Percentiles rank a stretch among this genome's conserved stretches.
These are phyloP conservation scores for Octomys mimax DNA, from an alignment of 2,797 vertebrate species.

Conservation along the genomic window DNA sequence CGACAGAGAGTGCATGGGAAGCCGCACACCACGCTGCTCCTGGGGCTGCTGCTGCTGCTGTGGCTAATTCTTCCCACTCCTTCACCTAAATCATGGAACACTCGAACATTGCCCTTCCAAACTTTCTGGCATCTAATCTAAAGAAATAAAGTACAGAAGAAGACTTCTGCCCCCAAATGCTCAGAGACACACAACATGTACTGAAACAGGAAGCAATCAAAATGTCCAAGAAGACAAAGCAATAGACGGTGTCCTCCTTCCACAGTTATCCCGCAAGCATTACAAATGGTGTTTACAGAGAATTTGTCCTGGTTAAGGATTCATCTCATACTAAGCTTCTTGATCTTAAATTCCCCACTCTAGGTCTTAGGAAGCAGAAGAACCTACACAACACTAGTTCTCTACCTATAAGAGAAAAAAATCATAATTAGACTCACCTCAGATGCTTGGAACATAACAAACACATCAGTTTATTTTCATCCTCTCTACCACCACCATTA, in stretches of 20 bases:
- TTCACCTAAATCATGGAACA: neutral
- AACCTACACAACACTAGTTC: neutral
- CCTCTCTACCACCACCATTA: neutral
- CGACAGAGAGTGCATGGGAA: neutral
- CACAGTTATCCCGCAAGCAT: neutral
- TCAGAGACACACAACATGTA: neutral
- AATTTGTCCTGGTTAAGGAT: neutral
- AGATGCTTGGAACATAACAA: neutral
- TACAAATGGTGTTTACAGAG: neutral
- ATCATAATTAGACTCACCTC: neutral
- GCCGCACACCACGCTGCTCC: rapidly evolving
- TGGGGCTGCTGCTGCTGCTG: neutral
- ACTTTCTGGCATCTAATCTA: no score
- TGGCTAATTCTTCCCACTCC: neutral
- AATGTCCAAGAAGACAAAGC: neutral
- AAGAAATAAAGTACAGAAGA: constrained; percentile 14
- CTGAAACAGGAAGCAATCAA: neutral
- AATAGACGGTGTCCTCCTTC: rapidly evolving
- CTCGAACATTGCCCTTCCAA: neutral
- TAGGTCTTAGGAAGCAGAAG: neutral
- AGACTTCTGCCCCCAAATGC: neutral
- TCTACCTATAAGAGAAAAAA: neutral
- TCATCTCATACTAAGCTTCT: neutral
- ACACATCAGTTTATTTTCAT: neutral
- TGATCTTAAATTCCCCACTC: neutral